Evolutionary conservation across 2,113 vertebrate genomes (phyloP).

Genomic region (Phyllostomus discolor): DNA sequence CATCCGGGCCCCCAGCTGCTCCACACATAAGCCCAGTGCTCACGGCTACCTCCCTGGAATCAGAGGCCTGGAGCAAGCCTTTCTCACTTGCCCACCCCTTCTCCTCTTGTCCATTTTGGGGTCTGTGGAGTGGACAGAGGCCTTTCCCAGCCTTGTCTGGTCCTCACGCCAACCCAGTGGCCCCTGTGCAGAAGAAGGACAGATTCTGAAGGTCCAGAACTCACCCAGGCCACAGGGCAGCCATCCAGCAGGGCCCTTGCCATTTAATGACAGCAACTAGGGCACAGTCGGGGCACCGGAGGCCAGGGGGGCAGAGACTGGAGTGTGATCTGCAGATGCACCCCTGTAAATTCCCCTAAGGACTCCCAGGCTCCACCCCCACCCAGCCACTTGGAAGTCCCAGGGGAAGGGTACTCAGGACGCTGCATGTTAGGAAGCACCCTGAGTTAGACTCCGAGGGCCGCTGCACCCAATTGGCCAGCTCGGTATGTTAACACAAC

Average conservation of each 20-base stretch:
- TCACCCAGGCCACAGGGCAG: background rate
- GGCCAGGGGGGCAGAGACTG: accelerated
- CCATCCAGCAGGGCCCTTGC: background rate
- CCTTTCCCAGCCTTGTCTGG: background rate
- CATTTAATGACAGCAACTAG: background rate
- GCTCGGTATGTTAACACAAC: accelerated
- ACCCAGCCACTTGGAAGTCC: background rate
- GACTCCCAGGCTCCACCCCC: background rate
- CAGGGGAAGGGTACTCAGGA: background rate
- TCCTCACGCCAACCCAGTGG: background rate
- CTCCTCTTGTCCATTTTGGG: background rate
- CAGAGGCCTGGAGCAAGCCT: background rate
- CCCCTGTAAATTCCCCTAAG: too few relatives aligned
- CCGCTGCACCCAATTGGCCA: background rate
- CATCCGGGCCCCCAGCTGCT: background rate
- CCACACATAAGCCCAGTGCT: accelerated
- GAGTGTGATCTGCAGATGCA: background rate
- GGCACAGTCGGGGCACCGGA: background rate
- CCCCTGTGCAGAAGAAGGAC: background rate
- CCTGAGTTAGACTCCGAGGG: background rate
- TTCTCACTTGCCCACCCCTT: background rate
- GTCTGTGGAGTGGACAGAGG: background rate
- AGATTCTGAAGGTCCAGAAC: background rate
- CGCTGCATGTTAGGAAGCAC: background rate
- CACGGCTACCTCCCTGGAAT: background rate